Evolutionary conservation across 1,140 invertebrate genomes (phyloP).

Genomic region (Drosophila ohnishii): DNA sequence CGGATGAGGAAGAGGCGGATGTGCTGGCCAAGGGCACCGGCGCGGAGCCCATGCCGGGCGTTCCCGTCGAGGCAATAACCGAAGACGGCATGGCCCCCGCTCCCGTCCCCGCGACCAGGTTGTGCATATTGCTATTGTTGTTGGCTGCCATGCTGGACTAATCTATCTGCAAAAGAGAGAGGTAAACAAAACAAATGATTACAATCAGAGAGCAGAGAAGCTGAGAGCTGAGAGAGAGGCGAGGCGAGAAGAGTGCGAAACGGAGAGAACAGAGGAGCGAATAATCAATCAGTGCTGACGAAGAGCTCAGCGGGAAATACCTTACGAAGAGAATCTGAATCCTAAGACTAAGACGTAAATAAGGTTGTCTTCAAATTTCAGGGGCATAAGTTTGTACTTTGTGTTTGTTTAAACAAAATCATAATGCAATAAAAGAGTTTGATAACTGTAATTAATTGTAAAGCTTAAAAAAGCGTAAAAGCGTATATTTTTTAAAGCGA

Average conservation of each 20-base stretch:
- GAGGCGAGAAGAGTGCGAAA: background rate
- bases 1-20: slow-evolving; percentile 14
- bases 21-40: slow-evolving; percentile 37
- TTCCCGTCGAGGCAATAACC: slow-evolving; percentile 78
- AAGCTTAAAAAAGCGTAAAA: too few relatives aligned
- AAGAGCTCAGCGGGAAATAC: background rate
- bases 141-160: slow-evolving; percentile 75
- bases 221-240: slow-evolving; percentile 7
- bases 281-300: slow-evolving; percentile 33
- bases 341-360: too few relatives aligned
- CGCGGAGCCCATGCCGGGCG: slow-evolving; percentile 41
- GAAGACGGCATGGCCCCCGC: slow-evolving; percentile 52
- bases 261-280: background rate
- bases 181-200: slow-evolving; percentile 55
- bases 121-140: slow-evolving; percentile 73
- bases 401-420: too few relatives aligned
- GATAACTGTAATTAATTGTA: too few relatives aligned
- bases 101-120: slow-evolving; percentile 47
- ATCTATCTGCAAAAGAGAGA: slow-evolving; percentile 35
- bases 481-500: too few relatives aligned
- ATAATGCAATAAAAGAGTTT: too few relatives aligned
- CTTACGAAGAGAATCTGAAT: too few relatives aligned
- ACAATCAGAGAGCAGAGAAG: slow-evolving; percentile 12
- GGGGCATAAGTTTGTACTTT: too few relatives aligned
- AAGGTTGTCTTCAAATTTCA: background rate